Evolutionary conservation across 2,797 vertebrate species (phyloP).

Genomic region (Phalanger gymnotis): DNA sequence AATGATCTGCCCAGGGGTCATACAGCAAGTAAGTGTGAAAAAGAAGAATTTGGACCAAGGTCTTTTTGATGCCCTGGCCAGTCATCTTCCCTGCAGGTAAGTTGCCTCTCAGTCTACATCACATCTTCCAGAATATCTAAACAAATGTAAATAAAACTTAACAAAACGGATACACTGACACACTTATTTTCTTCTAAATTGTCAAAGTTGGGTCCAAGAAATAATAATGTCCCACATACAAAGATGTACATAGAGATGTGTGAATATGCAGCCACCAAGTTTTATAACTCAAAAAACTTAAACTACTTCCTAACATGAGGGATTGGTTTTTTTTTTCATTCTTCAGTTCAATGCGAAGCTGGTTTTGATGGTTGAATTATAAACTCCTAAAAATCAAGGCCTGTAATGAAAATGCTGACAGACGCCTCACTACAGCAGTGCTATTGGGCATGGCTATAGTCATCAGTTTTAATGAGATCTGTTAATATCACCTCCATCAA

Average conservation of each 20-base stretch:
- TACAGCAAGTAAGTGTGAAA: not conserved
- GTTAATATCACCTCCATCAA: conserved; percentile 84
- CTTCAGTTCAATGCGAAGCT: conserved; percentile 63
- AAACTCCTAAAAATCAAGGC: conserved; percentile 75
- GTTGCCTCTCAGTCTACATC: not conserved
- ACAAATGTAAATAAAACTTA: not conserved
- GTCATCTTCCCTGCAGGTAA: not conserved
- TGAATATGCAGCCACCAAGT: not conserved
- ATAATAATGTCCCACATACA: accelerated
- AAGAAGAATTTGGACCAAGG: not conserved
- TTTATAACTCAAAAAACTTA: not conserved
- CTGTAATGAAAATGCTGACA: conserved; percentile 70
- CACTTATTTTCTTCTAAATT: not conserved
- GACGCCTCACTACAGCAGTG: conserved; percentile 54
- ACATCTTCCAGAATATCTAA: not conserved
- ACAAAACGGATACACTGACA: not conserved
- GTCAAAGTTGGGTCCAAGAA: not conserved
- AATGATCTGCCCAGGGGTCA: not conserved
- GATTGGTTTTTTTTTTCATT: conserved; percentile 20
- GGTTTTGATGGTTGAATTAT: conserved; percentile 66
- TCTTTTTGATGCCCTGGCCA: not conserved
- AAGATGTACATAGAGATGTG: not conserved
- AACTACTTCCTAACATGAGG: not conserved
- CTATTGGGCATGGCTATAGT: conserved; percentile 68
- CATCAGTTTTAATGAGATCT: conserved; percentile 83